phyloP scores from a whole-genome alignment of 1,140 invertebrate genomes.

The Orius laevigatus region DNA sequence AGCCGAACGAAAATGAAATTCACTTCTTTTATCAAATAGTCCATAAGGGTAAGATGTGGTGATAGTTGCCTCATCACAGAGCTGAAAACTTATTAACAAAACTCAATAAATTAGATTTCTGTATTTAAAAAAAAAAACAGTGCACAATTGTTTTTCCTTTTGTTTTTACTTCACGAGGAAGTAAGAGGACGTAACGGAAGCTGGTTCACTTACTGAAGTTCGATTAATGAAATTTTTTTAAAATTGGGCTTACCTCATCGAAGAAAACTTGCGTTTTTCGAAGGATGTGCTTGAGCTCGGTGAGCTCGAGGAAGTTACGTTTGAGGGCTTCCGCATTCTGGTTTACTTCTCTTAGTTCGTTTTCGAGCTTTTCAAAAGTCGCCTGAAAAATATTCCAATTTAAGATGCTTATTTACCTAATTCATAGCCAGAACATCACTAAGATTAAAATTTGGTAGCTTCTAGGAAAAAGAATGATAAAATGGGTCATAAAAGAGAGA shows the following conservation, averaged over 20 bases:
- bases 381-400: conserved; percentile 46
- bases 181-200: conserved; percentile 15
- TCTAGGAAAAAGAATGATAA: too few species aligned
- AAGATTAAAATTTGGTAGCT: too few species aligned
- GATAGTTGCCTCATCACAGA: too few species aligned
- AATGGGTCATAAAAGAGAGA: too few species aligned
- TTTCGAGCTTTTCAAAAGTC: conserved; percentile 90
- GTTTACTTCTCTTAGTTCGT: conserved; percentile 91
- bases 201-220: too few species aligned
- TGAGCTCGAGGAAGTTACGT: conserved; percentile 88
- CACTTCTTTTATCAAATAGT: conserved; percentile 13
- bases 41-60: too few species aligned
- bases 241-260: conserved; percentile 65
- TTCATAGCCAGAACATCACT: too few species aligned
- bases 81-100: neutral
- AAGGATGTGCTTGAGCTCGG: conserved; percentile 90
- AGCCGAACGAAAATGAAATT: conserved; percentile 6
- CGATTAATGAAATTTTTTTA: neutral
- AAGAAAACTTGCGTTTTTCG: conserved; percentile 95
- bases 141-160: neutral
- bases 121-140: neutral
- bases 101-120: neutral
- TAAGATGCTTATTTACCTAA: too few species aligned
- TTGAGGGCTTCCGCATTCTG: conserved; percentile 94
- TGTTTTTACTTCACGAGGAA: neutral